A percentile compares a stretch with the other conserved stretches of the same genome.
Evolutionary conservation across 1,140 invertebrate species (phyloP).

Genomic region (Hylaeus anthracinus): DNA sequence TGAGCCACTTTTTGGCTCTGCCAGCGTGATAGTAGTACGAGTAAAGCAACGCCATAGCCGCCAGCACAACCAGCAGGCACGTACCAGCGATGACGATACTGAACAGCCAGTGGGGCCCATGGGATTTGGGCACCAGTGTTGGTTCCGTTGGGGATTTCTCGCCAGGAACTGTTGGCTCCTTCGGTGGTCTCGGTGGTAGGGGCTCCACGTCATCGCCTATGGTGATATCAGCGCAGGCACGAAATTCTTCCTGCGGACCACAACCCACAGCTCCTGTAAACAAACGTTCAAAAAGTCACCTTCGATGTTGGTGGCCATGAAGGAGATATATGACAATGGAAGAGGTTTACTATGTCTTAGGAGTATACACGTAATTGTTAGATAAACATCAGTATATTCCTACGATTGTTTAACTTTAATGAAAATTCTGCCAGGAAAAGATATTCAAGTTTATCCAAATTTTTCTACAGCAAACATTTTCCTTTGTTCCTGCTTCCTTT

Average conservation of each 20-base stretch:
- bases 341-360: too few relatives aligned
- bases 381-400: too few relatives aligned
- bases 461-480: too few relatives aligned
- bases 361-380: too few relatives aligned
- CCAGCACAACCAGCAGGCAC: conserved; percentile 77
- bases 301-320: too few relatives aligned
- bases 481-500: too few relatives aligned
- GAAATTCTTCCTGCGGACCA: conserved; percentile 93
- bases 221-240: conserved; percentile 91
- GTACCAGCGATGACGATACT: conserved; percentile 77
- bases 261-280: conserved; percentile 87
- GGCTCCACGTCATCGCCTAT: conserved; percentile 82
- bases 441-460: too few relatives aligned
- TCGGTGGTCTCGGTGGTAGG: conserved; percentile 54
- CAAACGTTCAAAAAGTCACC: background rate
- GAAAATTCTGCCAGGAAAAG: too few relatives aligned
- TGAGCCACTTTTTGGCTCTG: conserved; percentile 79
- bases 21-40: conserved; percentile 79
- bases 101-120: conserved; percentile 71
- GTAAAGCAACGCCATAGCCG: conserved; percentile 77
- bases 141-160: conserved; percentile 61
- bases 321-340: too few relatives aligned
- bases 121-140: conserved; percentile 34
- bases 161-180: conserved; percentile 56
- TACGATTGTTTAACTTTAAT: too few relatives aligned